phyloP scores from a whole-genome alignment of 2,113 vertebrate genomes.

The Morone chrysops region DNA sequence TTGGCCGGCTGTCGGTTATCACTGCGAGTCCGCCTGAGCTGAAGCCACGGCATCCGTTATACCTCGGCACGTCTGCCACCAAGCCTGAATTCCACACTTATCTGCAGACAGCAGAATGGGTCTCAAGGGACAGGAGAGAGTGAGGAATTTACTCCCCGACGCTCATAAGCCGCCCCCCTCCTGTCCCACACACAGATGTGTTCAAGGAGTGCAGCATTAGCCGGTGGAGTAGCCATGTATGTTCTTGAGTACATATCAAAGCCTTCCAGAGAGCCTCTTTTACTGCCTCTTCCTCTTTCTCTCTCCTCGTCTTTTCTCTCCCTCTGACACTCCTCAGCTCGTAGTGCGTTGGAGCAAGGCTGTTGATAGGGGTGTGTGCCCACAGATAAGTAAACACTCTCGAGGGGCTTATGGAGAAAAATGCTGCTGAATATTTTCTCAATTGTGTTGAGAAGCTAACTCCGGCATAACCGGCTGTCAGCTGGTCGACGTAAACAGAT shows the following conservation, averaged over 20 bases:
- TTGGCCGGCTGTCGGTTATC: slow-evolving; percentile 45
- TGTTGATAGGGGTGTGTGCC: slow-evolving; percentile 77
- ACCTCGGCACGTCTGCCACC: slow-evolving; percentile 54
- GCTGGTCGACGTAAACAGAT: slow-evolving; percentile 59
- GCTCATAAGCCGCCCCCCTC: slow-evolving; percentile 36
- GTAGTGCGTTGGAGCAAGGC: slow-evolving; percentile 60
- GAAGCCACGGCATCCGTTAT: slow-evolving; percentile 62
- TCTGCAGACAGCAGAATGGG: slow-evolving; percentile 75
- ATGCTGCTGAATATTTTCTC: slow-evolving; percentile 48
- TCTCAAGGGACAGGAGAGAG: slow-evolving; percentile 55
- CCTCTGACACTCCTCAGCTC: slow-evolving; percentile 49
- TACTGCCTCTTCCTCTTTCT: slow-evolving; percentile 29
- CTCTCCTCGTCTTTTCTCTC: slow-evolving; percentile 25
- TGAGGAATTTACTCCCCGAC: slow-evolving; percentile 55
- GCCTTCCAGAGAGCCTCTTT: slow-evolving; percentile 63
- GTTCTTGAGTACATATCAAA: slow-evolving; percentile 74
- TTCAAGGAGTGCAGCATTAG: slow-evolving; percentile 65
- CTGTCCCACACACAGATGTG: slow-evolving; percentile 59
- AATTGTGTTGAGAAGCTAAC: slow-evolving; percentile 43
- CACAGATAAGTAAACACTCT: slow-evolving; percentile 77
- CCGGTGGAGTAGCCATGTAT: slow-evolving; percentile 68
- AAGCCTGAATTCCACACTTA: slow-evolving; percentile 73
- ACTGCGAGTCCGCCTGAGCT: slow-evolving; percentile 10
- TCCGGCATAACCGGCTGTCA: slow-evolving; percentile 42
- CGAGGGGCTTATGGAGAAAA: slow-evolving; percentile 64